Evolutionary conservation across 1,140 invertebrate species (phyloP).

Genomic region (Drosophila hydei): DNA sequence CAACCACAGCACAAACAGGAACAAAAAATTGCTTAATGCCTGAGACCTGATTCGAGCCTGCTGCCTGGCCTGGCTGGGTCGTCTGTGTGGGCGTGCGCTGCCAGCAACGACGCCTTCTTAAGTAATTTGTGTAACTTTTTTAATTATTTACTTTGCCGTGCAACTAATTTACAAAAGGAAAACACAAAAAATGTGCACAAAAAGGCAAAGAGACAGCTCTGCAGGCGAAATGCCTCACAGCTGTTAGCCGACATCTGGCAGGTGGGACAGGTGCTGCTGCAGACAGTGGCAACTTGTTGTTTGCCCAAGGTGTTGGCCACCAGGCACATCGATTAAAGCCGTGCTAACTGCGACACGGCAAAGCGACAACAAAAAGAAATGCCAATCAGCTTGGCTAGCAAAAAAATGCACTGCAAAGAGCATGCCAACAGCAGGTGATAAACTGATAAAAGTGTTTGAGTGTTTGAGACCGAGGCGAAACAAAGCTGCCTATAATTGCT

Average conservation of each 20-base stretch:
- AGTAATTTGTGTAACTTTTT: slow-evolving; percentile 72
- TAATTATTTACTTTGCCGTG: slow-evolving; percentile 60
- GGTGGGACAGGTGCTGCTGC: slow-evolving; percentile 9
- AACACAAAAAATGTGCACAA: not conserved
- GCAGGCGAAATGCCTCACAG: slow-evolving; percentile 33
- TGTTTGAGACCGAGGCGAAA: not conserved
- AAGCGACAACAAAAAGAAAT: not conserved
- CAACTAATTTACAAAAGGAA: slow-evolving; percentile 27
- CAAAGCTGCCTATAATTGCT: no score
- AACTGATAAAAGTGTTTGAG: not conserved
- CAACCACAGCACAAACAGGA: slow-evolving; percentile 26
- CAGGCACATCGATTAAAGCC: slow-evolving; percentile 50
- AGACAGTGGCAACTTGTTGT: slow-evolving; percentile 11
- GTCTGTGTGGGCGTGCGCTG: not conserved
- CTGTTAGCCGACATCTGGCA: slow-evolving; percentile 9
- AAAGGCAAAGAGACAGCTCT: slow-evolving; percentile 26
- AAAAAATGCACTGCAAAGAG: not conserved
- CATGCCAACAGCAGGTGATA: not conserved
- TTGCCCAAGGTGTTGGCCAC: slow-evolving; percentile 21
- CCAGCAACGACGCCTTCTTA: slow-evolving; percentile 1
- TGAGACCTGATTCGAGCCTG: not conserved
- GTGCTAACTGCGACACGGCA: slow-evolving; percentile 49
- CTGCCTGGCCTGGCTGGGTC: not conserved
- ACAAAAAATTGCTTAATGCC: not conserved
- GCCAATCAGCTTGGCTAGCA: not conserved